Base-by-base conservation (phyloP, 1,140 invertebrate species). In the Ooceraea biroi region DNA sequence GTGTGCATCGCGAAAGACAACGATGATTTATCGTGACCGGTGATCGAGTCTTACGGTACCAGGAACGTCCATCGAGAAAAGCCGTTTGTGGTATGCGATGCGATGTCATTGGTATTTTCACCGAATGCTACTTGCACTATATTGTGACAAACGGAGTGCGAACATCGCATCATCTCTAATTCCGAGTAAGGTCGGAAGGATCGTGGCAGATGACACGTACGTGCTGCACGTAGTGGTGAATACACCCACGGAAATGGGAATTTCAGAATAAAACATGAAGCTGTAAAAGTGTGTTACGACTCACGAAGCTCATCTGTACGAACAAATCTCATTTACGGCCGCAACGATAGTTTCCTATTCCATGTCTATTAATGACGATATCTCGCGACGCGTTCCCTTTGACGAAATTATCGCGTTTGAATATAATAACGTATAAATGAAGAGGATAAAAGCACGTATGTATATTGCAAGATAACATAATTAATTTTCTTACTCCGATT, bases 21-120 rank as follows among this genome's bases (percentile, higher is more conserved):
- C 25, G 30, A 44, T 85, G 85, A 86, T 87, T 87, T 86, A 87
- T 52, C 30, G 11, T 52, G 46, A 52, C 19, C 57, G 14, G 30
- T n/a, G 19, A 41, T 25, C 36, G 36, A 36, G 71, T 86, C 22
- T 46, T 41, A 27, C 19, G 30, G 60, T 55, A 52, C n/a, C 7
- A 61, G 41, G 36, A 84, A 76, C 30, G 82, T 76, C 66, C 17
- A 61, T 60, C 41, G 55, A 14, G 68, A 46, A 52, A 44, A 66
- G 27, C 74, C 50, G 41, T 76, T 76, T 27, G 22, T n/a, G 44
- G n/a, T n/a, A 50, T 17, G 14, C 69, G 22, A 27, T 17, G 8
- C 10, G 25, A 7, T 0, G 22, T 55, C 19, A 27, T 66, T 25
- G 30, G 17, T 66, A 11, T 27, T 58, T 55, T 44, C 48, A 57